Evolutionary conservation across 1,140 invertebrate genomes (phyloP).

Genomic region (Brachionus rubens): DNA sequence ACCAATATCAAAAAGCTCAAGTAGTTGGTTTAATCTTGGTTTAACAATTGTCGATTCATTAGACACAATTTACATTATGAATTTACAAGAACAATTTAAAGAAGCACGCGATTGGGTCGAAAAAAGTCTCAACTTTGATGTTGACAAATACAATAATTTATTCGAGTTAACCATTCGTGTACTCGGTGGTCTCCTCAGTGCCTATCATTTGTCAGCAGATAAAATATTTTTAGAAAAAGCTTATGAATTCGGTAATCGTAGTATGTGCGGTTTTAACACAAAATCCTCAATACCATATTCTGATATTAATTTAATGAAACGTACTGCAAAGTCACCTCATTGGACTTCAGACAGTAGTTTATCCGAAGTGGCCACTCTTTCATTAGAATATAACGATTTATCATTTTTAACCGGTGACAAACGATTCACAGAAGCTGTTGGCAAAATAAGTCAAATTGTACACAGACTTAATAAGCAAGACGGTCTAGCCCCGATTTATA

Average conservation of each 20-base stretch:
- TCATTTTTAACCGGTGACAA: constrained; percentile 88
- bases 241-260: constrained; percentile 42
- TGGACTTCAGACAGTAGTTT: constrained; percentile 63
- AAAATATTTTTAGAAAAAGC: constrained; percentile 43
- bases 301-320: constrained; percentile 36
- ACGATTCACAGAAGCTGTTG: constrained; percentile 67
- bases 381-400: constrained; percentile 93
- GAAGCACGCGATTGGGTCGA: constrained; percentile 86
- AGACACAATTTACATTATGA: constrained; percentile 97
- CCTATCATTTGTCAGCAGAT: constrained; percentile 81
- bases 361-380: constrained; percentile 92
- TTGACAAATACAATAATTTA: constrained; percentile 77
- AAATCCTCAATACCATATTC: constrained; percentile 34
- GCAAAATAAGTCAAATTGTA: constrained; percentile 7
- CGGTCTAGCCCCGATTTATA: constrained; percentile 43
- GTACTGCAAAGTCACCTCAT: neutral
- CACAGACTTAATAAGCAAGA: constrained; percentile 33
- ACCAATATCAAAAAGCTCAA: constrained; percentile 74
- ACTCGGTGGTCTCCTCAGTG: constrained; percentile 86
- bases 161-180: constrained; percentile 98
- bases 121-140: constrained; percentile 77
- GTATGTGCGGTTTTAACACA: constrained; percentile 9
- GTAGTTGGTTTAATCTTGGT: constrained; percentile 71
- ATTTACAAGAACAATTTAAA: constrained; percentile 84
- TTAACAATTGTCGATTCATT: constrained; percentile 94